phyloP scores from a whole-genome alignment of 2,113 vertebrate species.

The Oryzias javanicus region DNA sequence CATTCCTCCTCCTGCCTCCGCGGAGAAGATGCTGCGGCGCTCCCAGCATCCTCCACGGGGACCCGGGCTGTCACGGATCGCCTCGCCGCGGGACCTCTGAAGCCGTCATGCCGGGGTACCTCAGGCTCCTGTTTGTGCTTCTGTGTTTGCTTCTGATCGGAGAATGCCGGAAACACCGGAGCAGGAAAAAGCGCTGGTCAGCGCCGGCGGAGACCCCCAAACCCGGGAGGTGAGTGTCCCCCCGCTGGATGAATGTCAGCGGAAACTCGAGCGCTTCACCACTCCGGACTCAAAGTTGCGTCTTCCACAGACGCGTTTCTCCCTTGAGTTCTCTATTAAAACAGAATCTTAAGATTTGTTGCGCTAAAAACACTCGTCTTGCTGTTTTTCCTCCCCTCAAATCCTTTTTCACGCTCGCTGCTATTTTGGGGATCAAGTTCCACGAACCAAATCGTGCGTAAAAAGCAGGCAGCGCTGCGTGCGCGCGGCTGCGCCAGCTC shows the following conservation, averaged over 20 bases:
- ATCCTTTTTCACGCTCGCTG: neutral
- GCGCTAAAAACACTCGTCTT: too few species aligned
- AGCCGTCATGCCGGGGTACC: slow-evolving; percentile 79
- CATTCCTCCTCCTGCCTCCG: neutral
- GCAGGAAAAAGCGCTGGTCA: slow-evolving; percentile 81
- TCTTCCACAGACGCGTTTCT: too few species aligned
- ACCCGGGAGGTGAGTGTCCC: slow-evolving; percentile 77
- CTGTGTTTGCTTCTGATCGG: slow-evolving; percentile 78
- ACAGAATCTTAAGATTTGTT: too few species aligned
- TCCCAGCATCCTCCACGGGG: slow-evolving; percentile 20
- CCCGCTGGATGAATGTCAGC: too few species aligned
- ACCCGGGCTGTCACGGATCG: neutral
- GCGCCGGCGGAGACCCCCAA: slow-evolving; percentile 76
- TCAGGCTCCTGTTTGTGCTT: slow-evolving; percentile 76
- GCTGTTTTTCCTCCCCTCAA: too few species aligned
- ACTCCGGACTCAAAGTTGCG: too few species aligned
- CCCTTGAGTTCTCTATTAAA: too few species aligned
- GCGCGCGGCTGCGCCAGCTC: neutral
- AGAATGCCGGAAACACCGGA: slow-evolving; percentile 82
- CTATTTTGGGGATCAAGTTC: neutral
- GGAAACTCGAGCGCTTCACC: too few species aligned
- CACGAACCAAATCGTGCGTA: slow-evolving; percentile 5
- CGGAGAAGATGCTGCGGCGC: slow-evolving; percentile 51
- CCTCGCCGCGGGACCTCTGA: slow-evolving; percentile 31
- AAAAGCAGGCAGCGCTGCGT: neutral